Conservation (phyloP, 2,888 invertebrate genomes). For the Aethes cnicana region DNA sequence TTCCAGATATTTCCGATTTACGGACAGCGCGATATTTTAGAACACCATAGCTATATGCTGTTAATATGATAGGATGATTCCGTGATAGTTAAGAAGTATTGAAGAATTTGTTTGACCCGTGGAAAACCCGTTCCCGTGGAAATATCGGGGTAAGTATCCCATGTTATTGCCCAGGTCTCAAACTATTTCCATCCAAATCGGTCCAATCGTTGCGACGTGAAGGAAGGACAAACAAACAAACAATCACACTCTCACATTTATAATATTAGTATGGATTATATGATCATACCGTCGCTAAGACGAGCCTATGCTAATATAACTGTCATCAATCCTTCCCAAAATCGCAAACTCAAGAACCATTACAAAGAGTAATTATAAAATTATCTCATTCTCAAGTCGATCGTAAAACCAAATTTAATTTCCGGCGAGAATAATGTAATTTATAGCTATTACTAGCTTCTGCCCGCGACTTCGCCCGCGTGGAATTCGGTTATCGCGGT, state of each 20-base stretch:
- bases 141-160: too few species aligned
- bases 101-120: too few species aligned
- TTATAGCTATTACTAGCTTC: background rate
- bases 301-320: background rate
- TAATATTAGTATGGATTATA: background rate
- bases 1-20: conserved; percentile 43
- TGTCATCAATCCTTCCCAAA: background rate
- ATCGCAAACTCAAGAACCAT: background rate
- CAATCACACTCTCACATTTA: too few species aligned
- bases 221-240: too few species aligned
- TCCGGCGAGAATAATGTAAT: conserved; percentile 19
- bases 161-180: too few species aligned
- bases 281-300: background rate
- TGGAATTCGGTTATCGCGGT: background rate
- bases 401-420: conserved; percentile 11
- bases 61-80: too few species aligned
- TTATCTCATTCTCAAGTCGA: conserved; percentile 4
- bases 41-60: conserved; percentile 33
- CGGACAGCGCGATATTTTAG: conserved; percentile 46
- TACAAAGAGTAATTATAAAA: background rate
- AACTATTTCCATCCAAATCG: too few species aligned
- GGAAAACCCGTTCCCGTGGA: too few species aligned
- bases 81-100: too few species aligned
- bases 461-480: background rate
- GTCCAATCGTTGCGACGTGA: too few species aligned